A percentile compares a stretch with the other conserved stretches of the same genome.
Conservation (phyloP, 2,797 vertebrate genomes). For the Sciaenops ocellatus region DNA sequence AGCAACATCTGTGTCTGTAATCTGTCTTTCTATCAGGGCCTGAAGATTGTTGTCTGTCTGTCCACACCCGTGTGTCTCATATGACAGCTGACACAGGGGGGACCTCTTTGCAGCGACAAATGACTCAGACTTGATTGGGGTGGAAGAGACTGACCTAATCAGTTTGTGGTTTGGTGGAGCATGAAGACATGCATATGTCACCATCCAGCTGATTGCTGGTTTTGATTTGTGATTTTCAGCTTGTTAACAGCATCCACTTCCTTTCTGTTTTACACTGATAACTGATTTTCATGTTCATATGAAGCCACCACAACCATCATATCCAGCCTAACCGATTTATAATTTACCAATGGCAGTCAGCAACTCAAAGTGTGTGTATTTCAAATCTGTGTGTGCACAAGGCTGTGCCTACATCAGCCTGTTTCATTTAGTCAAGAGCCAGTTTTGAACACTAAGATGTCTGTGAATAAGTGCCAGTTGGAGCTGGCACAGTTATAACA, state of each 20-base stretch:
- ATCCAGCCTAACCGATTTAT: conserved; percentile 17
- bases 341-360: conserved; percentile 34
- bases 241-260: conserved; percentile 9
- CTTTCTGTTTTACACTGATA: conserved; percentile 33
- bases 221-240: conserved; percentile 34
- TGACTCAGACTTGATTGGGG: conserved; percentile 39
- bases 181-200: background rate
- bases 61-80: conserved; percentile 18
- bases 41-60: conserved; percentile 14
- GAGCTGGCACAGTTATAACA: conserved; percentile 44
- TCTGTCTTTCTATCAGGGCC: conserved; percentile 12
- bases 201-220: background rate
- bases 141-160: conserved; percentile 12
- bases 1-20: conserved; percentile 2
- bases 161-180: conserved; percentile 32
- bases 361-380: conserved; percentile 1
- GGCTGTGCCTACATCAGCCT: conserved; percentile 55
- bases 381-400: conserved; percentile 16
- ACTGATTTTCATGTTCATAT: background rate
- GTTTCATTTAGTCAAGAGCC: conserved; percentile 57
- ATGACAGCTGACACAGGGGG: conserved; percentile 29
- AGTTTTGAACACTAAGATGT: conserved; percentile 52
- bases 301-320: background rate
- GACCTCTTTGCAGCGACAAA: conserved; percentile 59
- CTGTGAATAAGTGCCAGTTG: conserved; percentile 58